Percentiles rank a stretch among this genome's conserved stretches.
Conservation (phyloP, 2,888 invertebrate species). For the Zhuqinia jingwanae region DNA sequence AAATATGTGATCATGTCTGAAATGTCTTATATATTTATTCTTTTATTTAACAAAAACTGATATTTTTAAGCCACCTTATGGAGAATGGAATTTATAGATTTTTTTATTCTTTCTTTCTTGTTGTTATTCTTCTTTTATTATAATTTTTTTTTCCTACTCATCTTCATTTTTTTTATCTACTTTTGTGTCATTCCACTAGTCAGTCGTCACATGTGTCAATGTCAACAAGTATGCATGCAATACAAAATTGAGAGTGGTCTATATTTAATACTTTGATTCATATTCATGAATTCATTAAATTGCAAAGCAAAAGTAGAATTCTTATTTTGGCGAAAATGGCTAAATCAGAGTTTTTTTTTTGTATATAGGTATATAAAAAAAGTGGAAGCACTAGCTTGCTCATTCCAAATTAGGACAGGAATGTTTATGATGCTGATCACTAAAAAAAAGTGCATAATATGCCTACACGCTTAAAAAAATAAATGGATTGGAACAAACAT, state of each 20-base stretch:
- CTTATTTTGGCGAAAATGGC: conserved; percentile 24
- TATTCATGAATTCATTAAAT: background rate
- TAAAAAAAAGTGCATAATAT: conserved; percentile 25
- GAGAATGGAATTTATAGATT: too few relatives aligned
- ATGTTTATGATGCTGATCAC: conserved; percentile 20
- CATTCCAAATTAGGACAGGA: conserved; percentile 53
- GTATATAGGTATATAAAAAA: background rate
- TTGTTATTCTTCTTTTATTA: too few relatives aligned
- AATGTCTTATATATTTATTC: background rate
- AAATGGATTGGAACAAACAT: conserved; percentile 39
- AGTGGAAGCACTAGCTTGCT: conserved; percentile 51
- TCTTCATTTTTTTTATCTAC: background rate
- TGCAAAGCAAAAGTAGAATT: background rate
- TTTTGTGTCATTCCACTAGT: background rate
- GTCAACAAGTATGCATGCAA: too few relatives aligned
- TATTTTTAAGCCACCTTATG: too few relatives aligned
- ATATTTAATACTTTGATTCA: conserved; percentile 16
- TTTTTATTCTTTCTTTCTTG: too few relatives aligned
- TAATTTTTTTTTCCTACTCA: too few relatives aligned
- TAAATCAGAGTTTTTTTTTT: conserved; percentile 4
- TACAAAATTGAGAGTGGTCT: conserved; percentile 30
- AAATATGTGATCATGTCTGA: background rate
- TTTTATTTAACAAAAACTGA: too few relatives aligned
- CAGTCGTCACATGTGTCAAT: background rate
- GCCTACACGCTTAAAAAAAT: conserved; percentile 1